Evolutionary conservation across 2,888 invertebrate genomes (phyloP).

Genomic region (Oscheius sp.): DNA sequence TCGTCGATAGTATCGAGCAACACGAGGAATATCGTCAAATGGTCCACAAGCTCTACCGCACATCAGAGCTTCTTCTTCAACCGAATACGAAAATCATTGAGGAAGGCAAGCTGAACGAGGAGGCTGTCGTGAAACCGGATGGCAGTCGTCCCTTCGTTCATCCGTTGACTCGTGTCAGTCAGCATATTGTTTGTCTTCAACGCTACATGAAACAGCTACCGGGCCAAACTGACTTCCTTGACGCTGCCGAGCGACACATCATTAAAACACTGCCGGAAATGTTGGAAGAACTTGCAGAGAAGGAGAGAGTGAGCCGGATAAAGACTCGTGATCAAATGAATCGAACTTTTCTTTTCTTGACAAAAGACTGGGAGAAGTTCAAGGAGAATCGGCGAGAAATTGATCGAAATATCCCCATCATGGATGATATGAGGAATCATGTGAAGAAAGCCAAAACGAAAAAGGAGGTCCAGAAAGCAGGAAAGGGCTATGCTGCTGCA

Average conservation of each 20-base stretch:
- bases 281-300: not conserved
- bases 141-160: not conserved
- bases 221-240: not conserved
- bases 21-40: not conserved
- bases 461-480: not conserved
- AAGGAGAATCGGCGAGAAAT: not conserved
- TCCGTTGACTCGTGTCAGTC: not conserved
- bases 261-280: not conserved
- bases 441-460: slow-evolving; percentile 8
- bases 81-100: slow-evolving; percentile 6
- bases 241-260: not conserved
- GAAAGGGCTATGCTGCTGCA: not conserved
- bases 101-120: slow-evolving; percentile 9
- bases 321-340: not conserved
- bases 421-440: slow-evolving; percentile 15
- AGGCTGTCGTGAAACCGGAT: not conserved
- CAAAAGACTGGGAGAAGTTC: not conserved
- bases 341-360: slow-evolving; percentile 2
- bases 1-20: not conserved
- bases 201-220: not conserved
- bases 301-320: not conserved
- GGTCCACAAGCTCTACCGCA: not conserved
- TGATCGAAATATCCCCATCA: not conserved
- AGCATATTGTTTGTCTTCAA: not conserved
- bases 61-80: slow-evolving; percentile 8